Evolutionary conservation across 2,797 vertebrate species (phyloP), one percentile per base, ranked within the genome.

Genomic region (Gallinago stenura): DNA sequence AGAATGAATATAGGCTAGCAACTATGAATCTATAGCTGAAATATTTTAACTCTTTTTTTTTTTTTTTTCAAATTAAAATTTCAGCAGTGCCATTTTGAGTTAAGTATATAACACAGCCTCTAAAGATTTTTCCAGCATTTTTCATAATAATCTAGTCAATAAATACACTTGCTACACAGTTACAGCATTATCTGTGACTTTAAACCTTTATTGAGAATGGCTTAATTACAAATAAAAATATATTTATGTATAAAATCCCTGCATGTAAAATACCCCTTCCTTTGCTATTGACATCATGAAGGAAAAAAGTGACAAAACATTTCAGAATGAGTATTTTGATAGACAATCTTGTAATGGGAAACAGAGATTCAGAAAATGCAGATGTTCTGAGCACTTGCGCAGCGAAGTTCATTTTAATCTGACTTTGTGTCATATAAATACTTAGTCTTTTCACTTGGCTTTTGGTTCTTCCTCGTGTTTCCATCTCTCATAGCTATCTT

Each of bases 191-290:
- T 90, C 86, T 95, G 82, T 92, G 92, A 87, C 76, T 90, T 91
- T 75, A 92, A 93, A 90, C 48, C 75, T 98, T 98, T 98, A 98
- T 98, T 97, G 96, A 98, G 94, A 97, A 97, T 97, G 96, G 89
- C 94, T 98, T 95, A 93, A 91, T 98, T 98, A 98, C 97, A 98
- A 97, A 98, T 95, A 97, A 98, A 97, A 97, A 98, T 97, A 98
- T 97, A 98, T 97, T 97, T 97, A 95, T 78, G 68, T 98, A 98
- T 96, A 98, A 98, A 98, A 98, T 97, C 96, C 97, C 97, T 97
- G 95, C 94, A 89, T 92, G 94, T 96, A 97, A 97, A 98, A 98
- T 97, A 97, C 96, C 95, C 95, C 95, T 96, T 97, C 93, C 83
- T 75, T 89, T 97, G 76, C 89, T 83, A 73, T 83, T 92, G 92